Evolutionary conservation across 1,140 invertebrate species (phyloP), one percentile per base, ranked within the genome.

Genomic region (Drosophila pseudoananassae): DNA sequence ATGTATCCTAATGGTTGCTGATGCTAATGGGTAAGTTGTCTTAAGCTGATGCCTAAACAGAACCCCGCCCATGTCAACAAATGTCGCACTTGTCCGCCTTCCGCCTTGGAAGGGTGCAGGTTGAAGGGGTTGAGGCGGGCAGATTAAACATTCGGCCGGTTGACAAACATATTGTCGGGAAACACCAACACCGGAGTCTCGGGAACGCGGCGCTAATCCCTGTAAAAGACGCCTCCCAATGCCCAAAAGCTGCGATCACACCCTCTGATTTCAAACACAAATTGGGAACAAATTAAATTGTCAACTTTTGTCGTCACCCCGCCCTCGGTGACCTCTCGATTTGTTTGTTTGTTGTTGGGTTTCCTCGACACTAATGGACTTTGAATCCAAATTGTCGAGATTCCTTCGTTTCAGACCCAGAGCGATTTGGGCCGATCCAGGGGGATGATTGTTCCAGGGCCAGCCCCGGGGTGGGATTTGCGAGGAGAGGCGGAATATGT

Each of bases 211-310:
- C 38, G 47, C 12, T 76, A 76, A 76, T 76, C 61, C 71, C 47
- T 38, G 75, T 75, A 60, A 75, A 57, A 75, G 71, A 57, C 60
- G 47, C 38, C 20, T 43, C 15, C 20, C 25, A 31, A 53, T 53
- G 46, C 51, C 14, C 33, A 72, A 65, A 49, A 70, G 52, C 49
- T 65, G 56, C 43, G 36, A 56, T 25, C 43, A 46, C 17, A 49
- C 60, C 65, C 56, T 52, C 55, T 43, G 59, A 54, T 63, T 76
- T 69, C 61, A 74, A 51, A 46, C 20, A 17, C 43, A 81, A 85
- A 83, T 76, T 79, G 72, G 57, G 78, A 56, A 89, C 83, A 88
- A 88, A 88, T 89, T 89, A 83, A 88, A 88, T 88, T 88, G 84
- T 88, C 83, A 88, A 88, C 83, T 88, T 79, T 77, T 76, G 57